Percentiles rank a stretch among this genome's conserved stretches.
phyloP scores from a whole-genome alignment of 2,888 invertebrate genomes.

The Euproctis similis region DNA sequence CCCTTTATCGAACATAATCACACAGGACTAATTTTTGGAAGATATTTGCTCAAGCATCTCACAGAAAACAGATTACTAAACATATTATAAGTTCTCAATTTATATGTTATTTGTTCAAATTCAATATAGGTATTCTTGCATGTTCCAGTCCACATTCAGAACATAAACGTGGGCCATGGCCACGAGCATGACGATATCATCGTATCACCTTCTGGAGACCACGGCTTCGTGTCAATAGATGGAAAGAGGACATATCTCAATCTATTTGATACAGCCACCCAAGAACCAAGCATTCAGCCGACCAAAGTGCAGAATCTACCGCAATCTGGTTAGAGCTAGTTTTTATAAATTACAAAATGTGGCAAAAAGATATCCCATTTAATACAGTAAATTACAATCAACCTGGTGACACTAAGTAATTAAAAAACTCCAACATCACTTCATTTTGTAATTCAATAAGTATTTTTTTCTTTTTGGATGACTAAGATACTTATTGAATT shows the following conservation, averaged over 20 bases:
- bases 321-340: slow-evolving; percentile 19
- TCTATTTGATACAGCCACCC: slow-evolving; percentile 81
- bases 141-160: slow-evolving; percentile 78
- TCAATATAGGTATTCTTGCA: too few species aligned
- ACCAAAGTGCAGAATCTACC: slow-evolving; percentile 21
- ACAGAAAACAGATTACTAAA: too few species aligned
- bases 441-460: neutral
- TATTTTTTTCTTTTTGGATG: too few species aligned
- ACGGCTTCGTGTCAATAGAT: slow-evolving; percentile 93
- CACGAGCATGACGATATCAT: slow-evolving; percentile 80
- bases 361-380: neutral
- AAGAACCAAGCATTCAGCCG: slow-evolving; percentile 27
- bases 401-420: too few species aligned
- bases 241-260: slow-evolving; percentile 92
- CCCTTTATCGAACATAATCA: too few species aligned
- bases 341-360: too few species aligned
- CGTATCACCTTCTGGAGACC: slow-evolving; percentile 84
- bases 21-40: too few species aligned
- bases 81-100: too few species aligned
- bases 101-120: too few species aligned
- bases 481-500: too few species aligned
- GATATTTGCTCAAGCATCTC: too few species aligned
- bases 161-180: slow-evolving; percentile 53
- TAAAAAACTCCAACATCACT: too few species aligned
- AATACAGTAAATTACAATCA: neutral